phyloP scores from a whole-genome alignment of 1,140 invertebrate genomes.

The Ips nitidus region DNA sequence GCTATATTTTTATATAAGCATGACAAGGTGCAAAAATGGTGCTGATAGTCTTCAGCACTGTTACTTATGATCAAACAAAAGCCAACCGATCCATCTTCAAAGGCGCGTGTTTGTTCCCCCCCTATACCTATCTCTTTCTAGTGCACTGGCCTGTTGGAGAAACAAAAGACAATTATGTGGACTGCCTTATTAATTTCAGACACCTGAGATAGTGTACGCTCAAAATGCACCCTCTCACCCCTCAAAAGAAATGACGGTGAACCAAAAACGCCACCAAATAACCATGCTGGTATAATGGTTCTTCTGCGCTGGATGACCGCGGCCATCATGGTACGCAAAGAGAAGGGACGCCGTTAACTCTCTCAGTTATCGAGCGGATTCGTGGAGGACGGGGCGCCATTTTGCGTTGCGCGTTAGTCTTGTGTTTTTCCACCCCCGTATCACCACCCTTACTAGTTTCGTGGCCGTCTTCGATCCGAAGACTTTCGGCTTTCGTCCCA shows the following conservation, averaged over 20 bases:
- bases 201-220: too few species aligned
- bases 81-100: not conserved
- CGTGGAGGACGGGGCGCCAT: constrained; percentile 13
- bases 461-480: not conserved
- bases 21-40: not conserved
- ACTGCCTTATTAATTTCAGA: too few species aligned
- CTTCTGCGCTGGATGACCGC: constrained; percentile 16
- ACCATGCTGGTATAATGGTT: not conserved
- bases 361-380: constrained; percentile 20
- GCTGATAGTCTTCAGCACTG: not conserved
- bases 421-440: not conserved
- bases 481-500: not conserved
- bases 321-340: constrained; percentile 4
- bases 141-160: not conserved
- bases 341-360: constrained; percentile 16
- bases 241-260: too few species aligned
- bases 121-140: not conserved
- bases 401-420: constrained; percentile 4
- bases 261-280: too few species aligned
- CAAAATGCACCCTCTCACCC: too few species aligned
- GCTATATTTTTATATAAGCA: not conserved
- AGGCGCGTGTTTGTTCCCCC: not conserved
- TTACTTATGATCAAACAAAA: constrained; percentile 1
- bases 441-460: not conserved
- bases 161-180: not conserved